Evolutionary conservation across 2,797 vertebrate genomes (phyloP).

Genomic region (Oreonectes daqikongensis): DNA sequence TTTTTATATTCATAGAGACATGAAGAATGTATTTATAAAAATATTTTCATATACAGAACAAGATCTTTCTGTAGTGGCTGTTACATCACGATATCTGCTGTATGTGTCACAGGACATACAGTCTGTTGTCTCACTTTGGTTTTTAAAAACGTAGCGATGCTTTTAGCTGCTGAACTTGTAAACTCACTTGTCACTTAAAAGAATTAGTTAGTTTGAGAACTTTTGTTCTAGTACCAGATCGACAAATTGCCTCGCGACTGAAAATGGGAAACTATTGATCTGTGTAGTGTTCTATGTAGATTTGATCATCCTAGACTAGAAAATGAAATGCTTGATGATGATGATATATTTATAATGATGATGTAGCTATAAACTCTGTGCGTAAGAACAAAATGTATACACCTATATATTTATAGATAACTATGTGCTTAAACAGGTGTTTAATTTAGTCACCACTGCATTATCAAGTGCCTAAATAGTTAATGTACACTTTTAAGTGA

Average conservation of each 20-base stretch:
- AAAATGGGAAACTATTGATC: background rate
- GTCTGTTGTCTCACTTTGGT: slow-evolving; percentile 35
- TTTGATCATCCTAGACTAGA: background rate
- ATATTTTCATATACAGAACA: background rate
- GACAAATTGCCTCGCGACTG: background rate
- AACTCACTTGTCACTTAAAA: background rate
- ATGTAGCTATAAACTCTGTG: too few species aligned
- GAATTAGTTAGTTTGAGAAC: slow-evolving; percentile 17
- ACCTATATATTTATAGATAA: background rate
- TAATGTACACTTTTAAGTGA: slow-evolving; percentile 31
- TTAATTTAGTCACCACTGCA: background rate
- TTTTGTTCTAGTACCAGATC: slow-evolving; percentile 13
- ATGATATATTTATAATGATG: slow-evolving; percentile 33
- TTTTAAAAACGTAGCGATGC: slow-evolving; percentile 1
- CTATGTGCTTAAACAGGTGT: background rate
- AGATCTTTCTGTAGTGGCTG: background rate
- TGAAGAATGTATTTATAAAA: background rate
- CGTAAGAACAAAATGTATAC: too few species aligned
- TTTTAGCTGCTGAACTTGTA: background rate
- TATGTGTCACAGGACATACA: slow-evolving; percentile 19
- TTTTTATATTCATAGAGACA: background rate
- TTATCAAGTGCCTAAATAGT: slow-evolving; percentile 26
- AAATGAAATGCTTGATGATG: slow-evolving; percentile 5
- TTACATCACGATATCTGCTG: background rate
- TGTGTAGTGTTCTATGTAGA: slow-evolving; percentile 7